A percentile compares a stretch with the other conserved stretches of the same genome.
Evolutionary conservation across 2,888 invertebrate species (phyloP).

Genomic region (Idaea straminata): DNA sequence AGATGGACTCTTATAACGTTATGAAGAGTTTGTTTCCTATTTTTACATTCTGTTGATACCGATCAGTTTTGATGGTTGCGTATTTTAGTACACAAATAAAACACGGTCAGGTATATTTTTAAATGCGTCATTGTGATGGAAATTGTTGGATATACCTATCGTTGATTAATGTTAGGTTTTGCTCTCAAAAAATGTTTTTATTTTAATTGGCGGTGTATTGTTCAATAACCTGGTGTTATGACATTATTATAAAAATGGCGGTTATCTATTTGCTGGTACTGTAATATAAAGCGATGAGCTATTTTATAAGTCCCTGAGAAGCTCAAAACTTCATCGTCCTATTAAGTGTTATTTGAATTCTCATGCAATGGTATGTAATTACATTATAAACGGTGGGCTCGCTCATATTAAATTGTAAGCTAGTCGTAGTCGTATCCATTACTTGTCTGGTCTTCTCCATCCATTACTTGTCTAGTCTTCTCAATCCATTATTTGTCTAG

Average conservation of each 20-base stretch:
- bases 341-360: slow-evolving; percentile 30
- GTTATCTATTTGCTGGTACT: background rate
- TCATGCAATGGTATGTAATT: slow-evolving; percentile 43
- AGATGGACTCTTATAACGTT: slow-evolving; percentile 5
- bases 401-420: slow-evolving; percentile 40
- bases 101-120: background rate
- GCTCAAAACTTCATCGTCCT: background rate
- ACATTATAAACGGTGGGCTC: slow-evolving; percentile 31
- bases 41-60: slow-evolving; percentile 8
- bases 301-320: background rate
- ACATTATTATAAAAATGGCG: background rate
- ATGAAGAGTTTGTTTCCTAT: slow-evolving; percentile 13
- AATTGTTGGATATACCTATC: background rate
- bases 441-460: slow-evolving; percentile 7
- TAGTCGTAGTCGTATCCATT: slow-evolving; percentile 28
- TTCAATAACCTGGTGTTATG: background rate
- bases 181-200: background rate
- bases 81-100: slow-evolving; percentile 3
- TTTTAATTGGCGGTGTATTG: background rate
- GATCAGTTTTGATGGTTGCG: slow-evolving; percentile 5
- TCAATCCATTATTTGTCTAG: slow-evolving; percentile 10
- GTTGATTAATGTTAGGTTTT: background rate
- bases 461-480: slow-evolving; percentile 9
- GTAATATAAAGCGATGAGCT: background rate
- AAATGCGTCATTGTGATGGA: background rate